Evolutionary conservation across 2,888 invertebrate species (phyloP).

Genomic region (Campoplex nolae): DNA sequence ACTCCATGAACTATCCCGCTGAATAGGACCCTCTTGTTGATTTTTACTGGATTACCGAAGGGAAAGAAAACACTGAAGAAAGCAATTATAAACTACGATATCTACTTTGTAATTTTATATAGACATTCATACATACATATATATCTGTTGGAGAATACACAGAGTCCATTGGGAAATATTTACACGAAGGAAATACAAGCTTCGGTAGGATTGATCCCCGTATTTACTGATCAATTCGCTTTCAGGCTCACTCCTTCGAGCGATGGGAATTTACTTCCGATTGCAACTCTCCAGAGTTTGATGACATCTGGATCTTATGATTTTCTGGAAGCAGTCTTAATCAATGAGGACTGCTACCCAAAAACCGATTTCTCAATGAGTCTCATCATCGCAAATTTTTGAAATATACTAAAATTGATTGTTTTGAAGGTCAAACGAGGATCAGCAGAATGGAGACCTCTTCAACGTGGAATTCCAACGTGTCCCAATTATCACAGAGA

Average conservation of each 20-base stretch:
- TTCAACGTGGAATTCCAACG: not conserved
- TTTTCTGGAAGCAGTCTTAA: not conserved
- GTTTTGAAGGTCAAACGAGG: not conserved
- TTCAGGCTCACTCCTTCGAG: not conserved
- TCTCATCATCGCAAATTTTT: not conserved
- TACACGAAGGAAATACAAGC: slow-evolving; percentile 17
- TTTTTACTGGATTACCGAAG: not conserved
- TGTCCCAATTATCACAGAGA: not conserved
- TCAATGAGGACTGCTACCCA: not conserved
- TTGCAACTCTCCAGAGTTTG: not conserved
- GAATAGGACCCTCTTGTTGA: slow-evolving; percentile 3
- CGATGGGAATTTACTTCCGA: not conserved
- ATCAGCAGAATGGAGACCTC: not conserved
- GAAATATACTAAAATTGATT: not conserved
- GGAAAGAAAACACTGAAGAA: slow-evolving; percentile 5
- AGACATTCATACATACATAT: not conserved
- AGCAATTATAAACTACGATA: slow-evolving; percentile 20
- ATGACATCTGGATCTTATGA: not conserved
- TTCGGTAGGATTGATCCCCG: not conserved
- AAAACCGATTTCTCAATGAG: not conserved
- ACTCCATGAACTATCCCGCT: not conserved
- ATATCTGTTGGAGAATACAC: not conserved
- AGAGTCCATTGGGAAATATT: slow-evolving; percentile 14
- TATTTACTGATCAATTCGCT: slow-evolving; percentile 25
- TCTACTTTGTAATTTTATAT: not conserved